Percentiles rank a stretch among this genome's conserved stretches.
These are phyloP conservation scores for Falco cherrug DNA, from an alignment of 2,797 vertebrate genomes.

Conservation along the genomic window DNA sequence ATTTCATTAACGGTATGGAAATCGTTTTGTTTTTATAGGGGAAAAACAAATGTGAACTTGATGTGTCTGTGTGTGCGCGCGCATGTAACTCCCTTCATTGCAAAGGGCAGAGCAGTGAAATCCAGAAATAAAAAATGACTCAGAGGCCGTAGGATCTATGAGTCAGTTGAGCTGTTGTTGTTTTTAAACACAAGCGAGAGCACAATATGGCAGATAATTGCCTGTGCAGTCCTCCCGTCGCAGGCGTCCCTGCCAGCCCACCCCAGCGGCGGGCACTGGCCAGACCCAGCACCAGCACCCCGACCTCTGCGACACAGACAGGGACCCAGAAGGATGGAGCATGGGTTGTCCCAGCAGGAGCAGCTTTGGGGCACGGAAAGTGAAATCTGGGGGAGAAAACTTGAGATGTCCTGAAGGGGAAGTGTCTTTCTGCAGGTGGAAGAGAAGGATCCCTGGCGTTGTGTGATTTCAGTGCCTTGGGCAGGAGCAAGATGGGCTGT, in stretches of 20 bases:
- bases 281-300: rapidly evolving
- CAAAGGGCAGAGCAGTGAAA: constrained; percentile 63
- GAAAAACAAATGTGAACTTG: constrained; percentile 62
- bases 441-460: neutral
- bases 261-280: rapidly evolving
- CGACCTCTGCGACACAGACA: neutral
- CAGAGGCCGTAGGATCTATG: constrained; percentile 67
- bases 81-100: constrained; percentile 13
- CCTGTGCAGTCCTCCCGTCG: neutral
- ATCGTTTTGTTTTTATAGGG: constrained; percentile 59
- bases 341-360: neutral
- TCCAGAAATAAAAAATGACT: constrained; percentile 72
- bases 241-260: neutral
- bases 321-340: neutral
- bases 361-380: neutral
- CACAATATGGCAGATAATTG: constrained; percentile 43
- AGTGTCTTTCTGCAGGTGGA: neutral
- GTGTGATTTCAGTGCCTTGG: neutral
- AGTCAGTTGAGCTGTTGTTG: constrained; percentile 68
- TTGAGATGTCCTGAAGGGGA: neutral
- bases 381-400: neutral
- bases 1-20: constrained; percentile 66
- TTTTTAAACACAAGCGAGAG: constrained; percentile 33
- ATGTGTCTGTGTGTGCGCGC: neutral
- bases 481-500: neutral